phyloP scores from a whole-genome alignment of 2,113 vertebrate genomes.

The Semnornis frantzii region DNA sequence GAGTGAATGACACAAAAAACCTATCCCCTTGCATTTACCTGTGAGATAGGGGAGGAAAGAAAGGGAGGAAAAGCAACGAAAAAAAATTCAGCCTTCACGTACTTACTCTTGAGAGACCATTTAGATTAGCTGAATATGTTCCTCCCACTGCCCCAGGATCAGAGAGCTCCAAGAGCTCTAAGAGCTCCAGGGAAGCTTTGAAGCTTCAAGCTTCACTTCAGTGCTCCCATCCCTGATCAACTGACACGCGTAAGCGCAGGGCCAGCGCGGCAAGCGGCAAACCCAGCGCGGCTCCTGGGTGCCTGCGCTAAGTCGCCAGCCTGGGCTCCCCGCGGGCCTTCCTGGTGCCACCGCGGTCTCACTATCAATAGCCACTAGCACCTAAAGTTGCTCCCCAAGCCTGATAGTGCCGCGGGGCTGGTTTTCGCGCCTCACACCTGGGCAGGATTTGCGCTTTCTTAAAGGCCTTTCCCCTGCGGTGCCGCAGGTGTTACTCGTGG shows the following conservation, averaged over 20 bases:
- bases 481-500: no score
- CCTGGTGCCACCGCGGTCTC: accelerated
- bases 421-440: background rate
- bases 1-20: background rate
- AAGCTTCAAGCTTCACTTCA: background rate
- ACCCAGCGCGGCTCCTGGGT: accelerated
- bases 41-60: background rate
- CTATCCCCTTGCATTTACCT: background rate
- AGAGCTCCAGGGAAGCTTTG: background rate
- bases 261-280: background rate
- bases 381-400: background rate
- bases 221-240: accelerated
- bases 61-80: background rate
- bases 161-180: background rate
- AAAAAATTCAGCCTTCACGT: background rate
- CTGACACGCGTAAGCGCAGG: no score
- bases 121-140: background rate
- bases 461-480: accelerated
- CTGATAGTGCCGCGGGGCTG: accelerated
- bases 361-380: accelerated
- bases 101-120: background rate
- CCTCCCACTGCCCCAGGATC: background rate
- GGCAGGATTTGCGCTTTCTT: background rate
- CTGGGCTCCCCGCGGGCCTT: background rate
- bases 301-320: accelerated